Conservation (phyloP, 2,797 vertebrate species). For the Dermochelys coriacea region DNA sequence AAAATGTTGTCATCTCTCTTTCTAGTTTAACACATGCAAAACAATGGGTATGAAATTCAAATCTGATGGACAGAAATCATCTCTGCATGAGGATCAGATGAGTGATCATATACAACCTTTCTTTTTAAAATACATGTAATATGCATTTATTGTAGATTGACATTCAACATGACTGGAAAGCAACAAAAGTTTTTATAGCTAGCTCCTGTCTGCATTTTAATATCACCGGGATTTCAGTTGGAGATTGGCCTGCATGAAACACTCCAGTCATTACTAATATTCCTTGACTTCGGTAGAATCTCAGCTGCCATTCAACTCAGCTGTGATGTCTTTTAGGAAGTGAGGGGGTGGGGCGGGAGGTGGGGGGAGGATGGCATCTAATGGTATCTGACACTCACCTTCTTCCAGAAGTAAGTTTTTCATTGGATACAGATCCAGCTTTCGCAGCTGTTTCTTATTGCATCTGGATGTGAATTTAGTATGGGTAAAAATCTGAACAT, state of each 20-base stretch:
- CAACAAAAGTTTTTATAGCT: constrained; percentile 34
- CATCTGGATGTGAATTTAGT: background rate
- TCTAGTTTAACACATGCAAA: constrained; percentile 69
- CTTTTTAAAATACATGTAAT: constrained; percentile 6
- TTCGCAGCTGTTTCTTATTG: background rate
- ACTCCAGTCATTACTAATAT: background rate
- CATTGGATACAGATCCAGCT: background rate
- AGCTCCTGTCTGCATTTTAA: constrained; percentile 13
- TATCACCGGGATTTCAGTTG: background rate
- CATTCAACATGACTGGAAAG: background rate
- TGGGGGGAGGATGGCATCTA: background rate
- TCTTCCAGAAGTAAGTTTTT: background rate
- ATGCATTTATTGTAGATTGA: constrained; percentile 17
- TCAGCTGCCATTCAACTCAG: background rate
- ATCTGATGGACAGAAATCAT: constrained; percentile 57
- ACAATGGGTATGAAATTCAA: constrained; percentile 70
- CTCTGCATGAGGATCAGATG: constrained; percentile 19
- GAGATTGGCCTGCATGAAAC: background rate
- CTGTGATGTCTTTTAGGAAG: background rate
- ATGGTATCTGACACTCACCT: background rate
- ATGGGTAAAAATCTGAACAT: background rate
- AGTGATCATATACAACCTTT: background rate
- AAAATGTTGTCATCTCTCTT: constrained; percentile 66
- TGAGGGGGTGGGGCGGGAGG: too few species aligned
- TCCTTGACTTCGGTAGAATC: background rate